These are phyloP conservation scores for Dasyornis broadbenti DNA, from an alignment of 2,113 vertebrate species.

Conservation along the genomic window DNA sequence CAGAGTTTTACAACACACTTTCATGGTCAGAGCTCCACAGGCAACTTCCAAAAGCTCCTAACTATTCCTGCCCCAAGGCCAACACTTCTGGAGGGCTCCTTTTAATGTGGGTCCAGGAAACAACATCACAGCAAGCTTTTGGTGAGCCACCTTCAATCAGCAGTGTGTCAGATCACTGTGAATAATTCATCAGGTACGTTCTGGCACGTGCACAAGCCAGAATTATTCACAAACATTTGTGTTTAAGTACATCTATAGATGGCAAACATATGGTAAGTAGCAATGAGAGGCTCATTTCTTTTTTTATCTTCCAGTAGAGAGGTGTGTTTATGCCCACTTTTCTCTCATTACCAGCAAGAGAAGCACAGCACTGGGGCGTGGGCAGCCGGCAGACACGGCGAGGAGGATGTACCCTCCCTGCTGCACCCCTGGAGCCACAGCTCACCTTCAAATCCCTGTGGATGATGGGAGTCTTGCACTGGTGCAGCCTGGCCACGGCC, in stretches of 20 bases:
- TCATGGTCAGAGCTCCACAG: not conserved
- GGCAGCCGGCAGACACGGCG: not conserved
- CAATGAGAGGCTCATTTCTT: not conserved
- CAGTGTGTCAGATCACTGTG: not conserved
- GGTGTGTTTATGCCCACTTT: not conserved
- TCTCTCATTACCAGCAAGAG: not conserved
- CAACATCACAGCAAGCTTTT: not conserved
- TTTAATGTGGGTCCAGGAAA: not conserved
- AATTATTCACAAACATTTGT: not conserved
- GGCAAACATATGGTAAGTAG: constrained; percentile 1
- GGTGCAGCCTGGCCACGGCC: constrained; percentile 89
- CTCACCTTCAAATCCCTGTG: constrained; percentile 94
- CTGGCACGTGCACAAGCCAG: not conserved
- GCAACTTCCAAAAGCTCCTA: not conserved
- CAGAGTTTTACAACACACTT: not conserved
- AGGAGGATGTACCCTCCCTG: not conserved
- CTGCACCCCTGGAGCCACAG: not conserved
- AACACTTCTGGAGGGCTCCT: not conserved
- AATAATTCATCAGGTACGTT: not conserved
- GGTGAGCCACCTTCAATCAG: not conserved
- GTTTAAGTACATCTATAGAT: not conserved
- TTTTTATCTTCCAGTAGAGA: not conserved
- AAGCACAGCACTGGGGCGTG: not conserved
- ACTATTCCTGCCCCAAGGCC: not conserved
- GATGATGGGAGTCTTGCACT: constrained; percentile 91